phyloP scores from a whole-genome alignment of 53 echinoderm and acorn worm species.

The Holothuria leucospilota region DNA sequence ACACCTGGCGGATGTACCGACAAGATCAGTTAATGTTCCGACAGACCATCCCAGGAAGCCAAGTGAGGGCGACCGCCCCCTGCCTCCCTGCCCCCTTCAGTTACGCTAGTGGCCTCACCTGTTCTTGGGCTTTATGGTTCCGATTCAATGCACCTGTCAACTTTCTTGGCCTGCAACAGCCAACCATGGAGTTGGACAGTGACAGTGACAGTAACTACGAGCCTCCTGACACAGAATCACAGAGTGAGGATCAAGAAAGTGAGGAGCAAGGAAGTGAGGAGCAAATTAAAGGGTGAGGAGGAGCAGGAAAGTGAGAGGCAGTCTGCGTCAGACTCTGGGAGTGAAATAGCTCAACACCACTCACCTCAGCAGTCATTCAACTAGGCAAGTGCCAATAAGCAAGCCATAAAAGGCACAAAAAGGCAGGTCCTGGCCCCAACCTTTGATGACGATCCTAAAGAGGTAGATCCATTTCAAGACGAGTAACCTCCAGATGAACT shows the following conservation, averaged over 20 bases:
- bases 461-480: neutral
- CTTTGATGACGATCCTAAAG: constrained; percentile 44
- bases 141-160: too few species aligned
- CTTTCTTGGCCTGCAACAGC: too few species aligned
- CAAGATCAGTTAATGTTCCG: too few species aligned
- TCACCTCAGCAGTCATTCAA: too few species aligned
- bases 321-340: too few species aligned
- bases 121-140: too few species aligned
- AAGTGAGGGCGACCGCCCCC: too few species aligned
- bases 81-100: too few species aligned
- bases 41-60: too few species aligned
- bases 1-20: too few species aligned
- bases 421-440: neutral
- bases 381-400: neutral
- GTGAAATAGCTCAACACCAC: too few species aligned
- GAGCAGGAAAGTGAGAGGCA: neutral
- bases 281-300: neutral
- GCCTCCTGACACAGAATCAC: neutral
- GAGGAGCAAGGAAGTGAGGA: neutral
- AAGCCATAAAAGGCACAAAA: neutral
- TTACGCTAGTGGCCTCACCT: too few species aligned
- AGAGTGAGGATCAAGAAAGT: neutral
- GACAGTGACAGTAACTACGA: neutral
- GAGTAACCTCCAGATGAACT: neutral
- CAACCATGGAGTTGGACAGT: neutral